Evolutionary conservation across 2,797 vertebrate genomes (phyloP).

Genomic region (Betta splendens): DNA sequence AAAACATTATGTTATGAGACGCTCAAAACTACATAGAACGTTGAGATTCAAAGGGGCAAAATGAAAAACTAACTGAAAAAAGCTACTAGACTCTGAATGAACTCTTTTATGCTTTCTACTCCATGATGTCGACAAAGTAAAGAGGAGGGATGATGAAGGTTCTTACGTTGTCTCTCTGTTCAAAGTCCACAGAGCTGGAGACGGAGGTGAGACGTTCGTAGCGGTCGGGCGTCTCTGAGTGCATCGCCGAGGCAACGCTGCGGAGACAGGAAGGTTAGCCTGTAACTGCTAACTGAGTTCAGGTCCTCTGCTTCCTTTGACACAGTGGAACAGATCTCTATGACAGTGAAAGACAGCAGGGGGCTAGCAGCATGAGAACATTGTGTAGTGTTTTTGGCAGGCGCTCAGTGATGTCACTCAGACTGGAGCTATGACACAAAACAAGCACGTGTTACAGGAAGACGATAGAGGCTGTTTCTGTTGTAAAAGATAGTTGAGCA

Average conservation of each 20-base stretch:
- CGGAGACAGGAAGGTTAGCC: conserved; percentile 24
- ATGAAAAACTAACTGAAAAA: too few species aligned
- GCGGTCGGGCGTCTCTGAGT: conserved; percentile 92
- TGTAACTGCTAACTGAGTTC: too few species aligned
- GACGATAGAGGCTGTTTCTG: background rate
- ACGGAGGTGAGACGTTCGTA: conserved; percentile 97
- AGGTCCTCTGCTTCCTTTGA: background rate
- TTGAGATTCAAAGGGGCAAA: too few species aligned
- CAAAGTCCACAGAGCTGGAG: conserved; percentile 96
- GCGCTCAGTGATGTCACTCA: too few species aligned
- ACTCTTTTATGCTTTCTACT: too few species aligned
- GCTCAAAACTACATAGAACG: too few species aligned
- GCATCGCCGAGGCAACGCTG: conserved; percentile 94
- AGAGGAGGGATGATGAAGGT: background rate
- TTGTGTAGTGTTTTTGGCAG: background rate
- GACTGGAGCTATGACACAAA: background rate
- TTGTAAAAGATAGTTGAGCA: too few species aligned
- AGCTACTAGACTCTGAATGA: too few species aligned
- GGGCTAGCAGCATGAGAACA: conserved; percentile 10
- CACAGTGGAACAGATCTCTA: background rate
- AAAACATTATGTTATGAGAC: too few species aligned
- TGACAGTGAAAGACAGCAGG: conserved; percentile 6
- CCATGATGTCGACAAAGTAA: too few species aligned
- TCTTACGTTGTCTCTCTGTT: conserved; percentile 96
- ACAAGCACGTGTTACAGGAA: too few species aligned